A percentile compares a stretch with the other conserved stretches of the same genome.
These are phyloP conservation scores for Nephrotoma appendiculata DNA, from an alignment of 2,888 invertebrate genomes.

Conservation along the genomic window DNA sequence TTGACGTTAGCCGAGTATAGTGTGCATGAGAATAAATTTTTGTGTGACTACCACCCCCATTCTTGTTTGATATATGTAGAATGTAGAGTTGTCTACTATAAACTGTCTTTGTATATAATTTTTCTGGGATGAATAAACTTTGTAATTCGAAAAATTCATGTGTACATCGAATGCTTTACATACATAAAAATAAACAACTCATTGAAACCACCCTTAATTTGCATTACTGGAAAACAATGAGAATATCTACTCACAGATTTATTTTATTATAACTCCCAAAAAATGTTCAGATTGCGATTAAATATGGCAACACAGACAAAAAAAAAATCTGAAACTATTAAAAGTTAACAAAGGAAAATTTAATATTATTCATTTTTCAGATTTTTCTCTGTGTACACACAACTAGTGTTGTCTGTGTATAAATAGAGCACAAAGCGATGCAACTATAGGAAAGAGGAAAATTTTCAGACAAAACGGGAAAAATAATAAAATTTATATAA, in stretches of 20 bases:
- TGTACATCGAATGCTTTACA: not conserved
- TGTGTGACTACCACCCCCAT: not conserved
- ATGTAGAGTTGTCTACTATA: not conserved
- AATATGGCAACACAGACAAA: not conserved
- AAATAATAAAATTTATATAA: not conserved
- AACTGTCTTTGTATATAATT: not conserved
- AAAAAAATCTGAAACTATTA: not conserved
- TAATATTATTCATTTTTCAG: not conserved
- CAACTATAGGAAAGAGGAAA: not conserved
- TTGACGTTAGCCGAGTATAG: not conserved
- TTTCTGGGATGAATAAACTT: not conserved
- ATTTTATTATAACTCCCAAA: not conserved
- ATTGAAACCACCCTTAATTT: not conserved
- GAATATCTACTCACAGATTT: not conserved
- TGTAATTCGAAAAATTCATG: not conserved
- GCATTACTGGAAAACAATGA: not conserved
- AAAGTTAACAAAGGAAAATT: not conserved
- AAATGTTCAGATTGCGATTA: not conserved
- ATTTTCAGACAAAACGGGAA: not conserved
- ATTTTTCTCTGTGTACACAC: not conserved
- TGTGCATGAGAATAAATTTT: not conserved
- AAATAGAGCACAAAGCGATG: not conserved
- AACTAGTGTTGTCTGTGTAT: not conserved
- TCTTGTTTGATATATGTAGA: not conserved
- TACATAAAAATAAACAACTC: not conserved